Evolutionary conservation across 1,140 invertebrate genomes (phyloP), one percentile per base, ranked within the genome.

Genomic region (Laodelphax striatellus): DNA sequence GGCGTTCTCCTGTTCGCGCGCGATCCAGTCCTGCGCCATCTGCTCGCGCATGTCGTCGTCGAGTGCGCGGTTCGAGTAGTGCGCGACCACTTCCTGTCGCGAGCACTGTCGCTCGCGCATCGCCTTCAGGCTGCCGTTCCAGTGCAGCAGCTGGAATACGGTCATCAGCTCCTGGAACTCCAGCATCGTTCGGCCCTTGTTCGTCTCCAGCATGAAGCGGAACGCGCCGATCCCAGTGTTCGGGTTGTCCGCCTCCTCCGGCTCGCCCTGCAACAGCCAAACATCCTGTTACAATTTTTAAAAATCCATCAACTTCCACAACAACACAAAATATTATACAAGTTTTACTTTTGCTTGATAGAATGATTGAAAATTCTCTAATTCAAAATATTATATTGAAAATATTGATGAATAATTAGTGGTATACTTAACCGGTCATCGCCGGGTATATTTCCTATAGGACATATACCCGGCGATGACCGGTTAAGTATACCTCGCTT

Each of bases 141-240:
- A 97, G 73, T 96, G 93, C 1, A 97, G 78, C 50, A 97, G 77
- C 74, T 96, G 92, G 73, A 97, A 96, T 4, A 96, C 92, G 1
- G 92, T 97, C 93, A 96, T 96, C 63, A 97, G 76, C 73, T 96
- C 93, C 74, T 96, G 92, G 75, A 96, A 97, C 72, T 97, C 92
- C 43, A 97, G 78, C 92, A 96, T 95, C 16, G 92, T 95, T 52
- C 91, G 81, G 0, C 91, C 91, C 68, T 90, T 90, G 75, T 94
- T 94, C 52, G 90, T 85, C 73, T 96, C 91, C 64, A 96, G 76
- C 92, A 96, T 96, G 71, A 94, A 95, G 67, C 91, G 85, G 75
- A 94, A 97, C 13, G 92, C 93, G 10, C 90, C 92, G 58, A 95
- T 93, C 14, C 92, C 92, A 10, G 85, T 87, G 65, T 86, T 88